These are phyloP conservation scores for Pedetes capensis DNA, from an alignment of 2,113 vertebrate genomes.

Conservation along the genomic window DNA sequence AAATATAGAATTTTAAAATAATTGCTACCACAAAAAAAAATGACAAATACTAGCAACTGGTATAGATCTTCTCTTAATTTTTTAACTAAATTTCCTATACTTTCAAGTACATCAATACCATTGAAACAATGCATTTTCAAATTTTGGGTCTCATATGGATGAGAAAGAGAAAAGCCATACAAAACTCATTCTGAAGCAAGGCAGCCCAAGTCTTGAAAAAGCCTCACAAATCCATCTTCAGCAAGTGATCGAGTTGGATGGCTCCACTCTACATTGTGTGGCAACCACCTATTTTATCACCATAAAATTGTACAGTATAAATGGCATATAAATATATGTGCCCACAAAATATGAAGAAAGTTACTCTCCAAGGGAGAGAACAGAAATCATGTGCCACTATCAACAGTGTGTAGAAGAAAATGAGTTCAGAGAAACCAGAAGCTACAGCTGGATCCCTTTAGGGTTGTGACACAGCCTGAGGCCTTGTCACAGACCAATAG, in stretches of 20 bases:
- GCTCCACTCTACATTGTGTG: not conserved
- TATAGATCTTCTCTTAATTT: not conserved
- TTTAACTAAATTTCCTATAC: not conserved
- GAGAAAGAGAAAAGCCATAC: not conserved
- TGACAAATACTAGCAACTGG: not conserved
- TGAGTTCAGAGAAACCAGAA: slow-evolving; percentile 33
- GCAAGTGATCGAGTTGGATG: not conserved
- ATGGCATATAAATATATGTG: slow-evolving; percentile 44
- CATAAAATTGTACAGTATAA: slow-evolving; percentile 43
- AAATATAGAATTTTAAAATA: slow-evolving; percentile 46
- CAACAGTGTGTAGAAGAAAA: slow-evolving; percentile 48
- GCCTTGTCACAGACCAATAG: not conserved
- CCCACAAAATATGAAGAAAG: slow-evolving; percentile 57
- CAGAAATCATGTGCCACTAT: slow-evolving; percentile 36
- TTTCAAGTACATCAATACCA: slow-evolving; percentile 9
- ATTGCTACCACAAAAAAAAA: not conserved
- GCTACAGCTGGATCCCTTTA: not conserved
- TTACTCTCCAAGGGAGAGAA: slow-evolving; percentile 12
- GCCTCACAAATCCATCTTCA: not conserved
- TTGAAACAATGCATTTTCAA: not conserved
- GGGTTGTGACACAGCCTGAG: not conserved
- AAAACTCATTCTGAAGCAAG: not conserved
- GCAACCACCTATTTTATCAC: slow-evolving; percentile 48
- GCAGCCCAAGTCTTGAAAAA: not conserved
- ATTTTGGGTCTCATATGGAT: not conserved